Evolutionary conservation across 2,113 vertebrate species (phyloP).

Genomic region (Hippocampus mohnikei): DNA sequence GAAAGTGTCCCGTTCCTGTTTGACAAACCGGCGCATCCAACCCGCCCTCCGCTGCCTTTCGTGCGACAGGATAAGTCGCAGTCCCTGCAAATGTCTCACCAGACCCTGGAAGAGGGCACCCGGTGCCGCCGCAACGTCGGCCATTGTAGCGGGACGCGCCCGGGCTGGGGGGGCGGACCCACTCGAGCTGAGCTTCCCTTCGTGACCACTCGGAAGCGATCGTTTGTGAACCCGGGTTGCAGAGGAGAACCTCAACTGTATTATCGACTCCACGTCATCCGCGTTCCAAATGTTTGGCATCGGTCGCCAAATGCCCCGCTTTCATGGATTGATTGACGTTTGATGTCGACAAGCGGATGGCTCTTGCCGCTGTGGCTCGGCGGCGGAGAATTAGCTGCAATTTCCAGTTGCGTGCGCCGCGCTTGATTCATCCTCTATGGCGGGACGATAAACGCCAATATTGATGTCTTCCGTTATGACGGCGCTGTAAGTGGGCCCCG

Average conservation of each 20-base stretch:
- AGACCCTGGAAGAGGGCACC: too few relatives aligned
- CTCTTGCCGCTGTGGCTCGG: not conserved
- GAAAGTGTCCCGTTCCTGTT: too few relatives aligned
- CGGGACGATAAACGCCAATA: not conserved
- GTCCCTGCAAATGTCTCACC: too few relatives aligned
- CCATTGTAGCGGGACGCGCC: too few relatives aligned
- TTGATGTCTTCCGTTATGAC: constrained; percentile 1
- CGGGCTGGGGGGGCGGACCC: too few relatives aligned
- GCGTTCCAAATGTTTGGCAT: too few relatives aligned
- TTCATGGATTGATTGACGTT: not conserved
- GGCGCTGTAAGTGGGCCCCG: not conserved
- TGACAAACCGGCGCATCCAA: not conserved
- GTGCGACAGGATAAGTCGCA: too few relatives aligned
- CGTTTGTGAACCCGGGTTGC: not conserved
- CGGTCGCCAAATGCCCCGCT: not conserved
- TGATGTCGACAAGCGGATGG: not conserved
- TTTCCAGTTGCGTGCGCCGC: not conserved
- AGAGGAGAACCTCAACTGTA: not conserved
- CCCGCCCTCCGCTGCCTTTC: too few relatives aligned
- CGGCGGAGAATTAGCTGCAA: not conserved
- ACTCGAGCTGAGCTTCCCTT: too few relatives aligned
- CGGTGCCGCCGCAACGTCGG: too few relatives aligned
- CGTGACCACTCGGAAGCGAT: not conserved
- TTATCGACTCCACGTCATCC: not conserved
- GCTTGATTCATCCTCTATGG: not conserved